Conservation (phyloP, 2,888 invertebrate species). For the Cheilosia soror region DNA sequence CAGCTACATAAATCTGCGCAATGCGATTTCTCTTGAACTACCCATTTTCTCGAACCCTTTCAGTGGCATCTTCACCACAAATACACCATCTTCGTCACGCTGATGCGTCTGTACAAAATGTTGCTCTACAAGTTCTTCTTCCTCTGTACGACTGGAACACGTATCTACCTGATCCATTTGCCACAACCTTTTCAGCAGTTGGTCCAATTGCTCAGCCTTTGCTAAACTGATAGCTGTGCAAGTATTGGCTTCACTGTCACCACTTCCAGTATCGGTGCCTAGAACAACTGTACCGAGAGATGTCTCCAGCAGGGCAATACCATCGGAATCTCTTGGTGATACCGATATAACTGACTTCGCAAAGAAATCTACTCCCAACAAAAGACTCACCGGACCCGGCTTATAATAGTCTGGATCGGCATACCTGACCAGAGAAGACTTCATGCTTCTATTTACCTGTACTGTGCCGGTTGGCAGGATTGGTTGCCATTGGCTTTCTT, state of each 20-base stretch:
- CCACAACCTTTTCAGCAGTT: conserved; percentile 1
- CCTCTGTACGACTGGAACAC: conserved; percentile 11
- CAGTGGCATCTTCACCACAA: conserved; percentile 16
- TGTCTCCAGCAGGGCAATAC: not conserved
- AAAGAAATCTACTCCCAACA: too few species aligned
- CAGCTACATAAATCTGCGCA: not conserved
- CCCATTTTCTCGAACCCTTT: not conserved
- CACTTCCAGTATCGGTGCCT: not conserved
- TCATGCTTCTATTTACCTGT: too few species aligned
- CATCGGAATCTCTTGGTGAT: not conserved
- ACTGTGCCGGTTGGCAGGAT: not conserved
- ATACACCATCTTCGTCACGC: not conserved
- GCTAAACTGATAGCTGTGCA: not conserved
- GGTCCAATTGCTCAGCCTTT: not conserved
- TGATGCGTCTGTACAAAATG: conserved; percentile 3
- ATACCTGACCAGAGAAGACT: not conserved
- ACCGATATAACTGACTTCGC: not conserved
- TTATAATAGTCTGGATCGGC: conserved; percentile 7
- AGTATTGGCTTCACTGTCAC: not conserved
- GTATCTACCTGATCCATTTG: conserved; percentile 10
- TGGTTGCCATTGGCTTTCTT: conserved; percentile 13
- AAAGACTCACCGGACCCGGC: not conserved
- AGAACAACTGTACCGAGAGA: conserved; percentile 2
- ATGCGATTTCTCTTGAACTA: not conserved
- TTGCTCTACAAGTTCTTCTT: conserved; percentile 22